phyloP scores from a whole-genome alignment of 1,140 invertebrate genomes.

The Leptopilina boulardi region DNA sequence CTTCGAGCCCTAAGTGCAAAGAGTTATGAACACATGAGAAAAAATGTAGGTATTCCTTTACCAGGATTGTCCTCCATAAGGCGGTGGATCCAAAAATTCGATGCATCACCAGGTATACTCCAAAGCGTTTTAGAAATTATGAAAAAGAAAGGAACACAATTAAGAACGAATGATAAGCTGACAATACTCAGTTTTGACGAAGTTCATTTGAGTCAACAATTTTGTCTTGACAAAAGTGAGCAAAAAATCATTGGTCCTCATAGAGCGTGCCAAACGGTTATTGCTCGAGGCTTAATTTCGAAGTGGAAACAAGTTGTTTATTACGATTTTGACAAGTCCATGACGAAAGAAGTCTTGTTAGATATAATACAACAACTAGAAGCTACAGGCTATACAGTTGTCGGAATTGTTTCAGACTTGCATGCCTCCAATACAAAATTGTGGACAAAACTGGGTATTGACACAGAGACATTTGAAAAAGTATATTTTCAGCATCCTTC shows the following conservation, averaged over 20 bases:
- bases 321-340: conserved; percentile 58
- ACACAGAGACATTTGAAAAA: not conserved
- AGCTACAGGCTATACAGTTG: not conserved
- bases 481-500: conserved; percentile 40
- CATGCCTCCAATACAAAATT: not conserved
- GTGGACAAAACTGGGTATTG: conserved; percentile 40
- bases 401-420: not conserved
- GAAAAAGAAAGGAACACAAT: too few species aligned
- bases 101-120: too few species aligned
- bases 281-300: not conserved
- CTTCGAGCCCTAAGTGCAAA: too few species aligned
- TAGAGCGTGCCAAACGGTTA: not conserved
- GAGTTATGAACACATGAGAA: too few species aligned
- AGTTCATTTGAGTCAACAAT: too few species aligned
- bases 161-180: not conserved
- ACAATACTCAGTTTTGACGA: too few species aligned
- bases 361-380: too few species aligned
- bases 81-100: too few species aligned
- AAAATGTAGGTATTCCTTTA: too few species aligned
- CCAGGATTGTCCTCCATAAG: too few species aligned
- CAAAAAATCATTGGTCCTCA: not conserved
- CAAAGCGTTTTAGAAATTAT: too few species aligned
- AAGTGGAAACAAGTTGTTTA: conserved; percentile 66
- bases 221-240: too few species aligned
- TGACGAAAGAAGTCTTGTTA: conserved; percentile 57